These are phyloP conservation scores for Anoplius nigerrimus DNA, from an alignment of 2,888 invertebrate species.

Conservation along the genomic window DNA sequence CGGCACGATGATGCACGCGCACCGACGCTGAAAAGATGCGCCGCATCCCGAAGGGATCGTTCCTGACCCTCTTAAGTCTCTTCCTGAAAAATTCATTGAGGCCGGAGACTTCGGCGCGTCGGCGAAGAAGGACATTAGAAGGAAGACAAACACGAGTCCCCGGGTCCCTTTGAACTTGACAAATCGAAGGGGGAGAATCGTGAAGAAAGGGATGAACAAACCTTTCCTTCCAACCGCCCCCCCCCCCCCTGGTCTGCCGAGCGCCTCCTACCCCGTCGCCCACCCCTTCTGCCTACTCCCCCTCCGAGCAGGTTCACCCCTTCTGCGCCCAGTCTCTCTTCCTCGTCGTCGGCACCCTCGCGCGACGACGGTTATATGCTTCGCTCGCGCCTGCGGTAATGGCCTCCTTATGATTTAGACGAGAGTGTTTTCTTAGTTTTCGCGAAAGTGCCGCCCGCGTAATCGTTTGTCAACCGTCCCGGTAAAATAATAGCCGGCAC, in stretches of 20 bases:
- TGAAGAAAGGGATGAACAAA: slow-evolving; percentile 40
- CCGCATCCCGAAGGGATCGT: slow-evolving; percentile 3
- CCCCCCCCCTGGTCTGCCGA: neutral
- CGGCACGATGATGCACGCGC: too few relatives aligned
- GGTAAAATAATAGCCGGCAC: slow-evolving; percentile 59
- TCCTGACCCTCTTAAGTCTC: neutral
- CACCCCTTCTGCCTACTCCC: neutral
- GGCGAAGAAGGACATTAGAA: neutral
- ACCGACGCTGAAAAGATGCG: too few relatives aligned
- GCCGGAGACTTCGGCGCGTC: slow-evolving; percentile 24
- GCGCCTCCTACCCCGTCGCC: slow-evolving; percentile 29
- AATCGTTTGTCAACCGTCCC: slow-evolving; percentile 67
- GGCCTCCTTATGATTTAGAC: slow-evolving; percentile 65
- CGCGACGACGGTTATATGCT: slow-evolving; percentile 32
- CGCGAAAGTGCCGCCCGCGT: slow-evolving; percentile 60
- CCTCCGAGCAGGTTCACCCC: slow-evolving; percentile 27
- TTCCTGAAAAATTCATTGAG: slow-evolving; percentile 52
- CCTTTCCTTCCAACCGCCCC: slow-evolving; percentile 33
- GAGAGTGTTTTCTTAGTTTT: slow-evolving; percentile 67
- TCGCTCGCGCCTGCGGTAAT: slow-evolving; percentile 53
- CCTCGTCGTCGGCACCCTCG: neutral
- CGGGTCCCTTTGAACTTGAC: slow-evolving; percentile 52
- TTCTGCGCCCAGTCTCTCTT: too few relatives aligned
- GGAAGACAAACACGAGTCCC: slow-evolving; percentile 42
- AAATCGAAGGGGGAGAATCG: slow-evolving; percentile 45